A percentile compares a stretch with the other conserved stretches of the same genome.
Evolutionary conservation across 2,888 invertebrate genomes (phyloP).

Genomic region (Crematogaster levior): DNA sequence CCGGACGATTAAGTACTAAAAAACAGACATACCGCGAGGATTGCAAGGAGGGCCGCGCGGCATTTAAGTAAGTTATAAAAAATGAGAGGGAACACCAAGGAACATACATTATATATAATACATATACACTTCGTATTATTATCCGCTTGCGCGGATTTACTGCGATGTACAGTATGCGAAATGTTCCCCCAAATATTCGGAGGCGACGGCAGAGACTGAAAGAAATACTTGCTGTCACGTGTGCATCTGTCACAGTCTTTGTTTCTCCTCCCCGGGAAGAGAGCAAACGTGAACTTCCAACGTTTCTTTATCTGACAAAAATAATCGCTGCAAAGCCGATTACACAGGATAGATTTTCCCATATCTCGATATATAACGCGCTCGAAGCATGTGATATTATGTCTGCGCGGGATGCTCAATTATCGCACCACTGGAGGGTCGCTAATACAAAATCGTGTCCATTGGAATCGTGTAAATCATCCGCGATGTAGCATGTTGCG

Average conservation of each 20-base stretch:
- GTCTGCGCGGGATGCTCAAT: not conserved
- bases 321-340: not conserved
- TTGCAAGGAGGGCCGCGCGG: not conserved
- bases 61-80: constrained; percentile 21
- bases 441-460: constrained; percentile 60
- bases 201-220: not conserved
- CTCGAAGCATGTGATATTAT: not conserved
- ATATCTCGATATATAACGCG: not conserved
- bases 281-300: not conserved
- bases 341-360: not conserved
- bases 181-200: not conserved
- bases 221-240: not conserved
- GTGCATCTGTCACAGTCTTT: not conserved
- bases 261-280: not conserved
- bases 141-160: not conserved
- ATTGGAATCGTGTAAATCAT: constrained; percentile 73
- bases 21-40: constrained; percentile 17
- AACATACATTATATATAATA: too few species aligned
- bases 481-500: constrained; percentile 59
- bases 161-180: not conserved
- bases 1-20: constrained; percentile 47
- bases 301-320: not conserved
- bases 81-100: not conserved
- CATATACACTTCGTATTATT: not conserved
- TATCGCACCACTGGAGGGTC: constrained; percentile 34